These are phyloP conservation scores for Elachura formosa DNA, from an alignment of 2,113 vertebrate species.

Conservation along the genomic window DNA sequence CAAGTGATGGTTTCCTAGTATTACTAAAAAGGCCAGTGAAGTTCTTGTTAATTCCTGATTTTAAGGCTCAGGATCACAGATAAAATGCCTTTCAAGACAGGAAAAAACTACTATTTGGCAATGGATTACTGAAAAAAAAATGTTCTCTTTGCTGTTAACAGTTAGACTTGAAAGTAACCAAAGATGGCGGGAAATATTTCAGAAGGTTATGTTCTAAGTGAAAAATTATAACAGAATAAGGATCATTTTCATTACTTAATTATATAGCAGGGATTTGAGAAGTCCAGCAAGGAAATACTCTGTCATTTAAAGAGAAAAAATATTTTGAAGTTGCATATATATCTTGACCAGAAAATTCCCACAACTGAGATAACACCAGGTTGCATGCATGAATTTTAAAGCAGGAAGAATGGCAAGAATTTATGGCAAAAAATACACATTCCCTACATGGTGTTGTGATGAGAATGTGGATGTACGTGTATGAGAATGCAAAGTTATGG, in stretches of 20 bases:
- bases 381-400: background rate
- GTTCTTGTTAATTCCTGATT: background rate
- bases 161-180: background rate
- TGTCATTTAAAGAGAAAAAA: background rate
- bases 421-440: background rate
- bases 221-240: background rate
- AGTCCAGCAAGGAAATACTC: background rate
- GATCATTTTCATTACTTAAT: background rate
- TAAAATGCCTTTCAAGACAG: background rate
- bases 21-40: background rate
- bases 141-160: background rate
- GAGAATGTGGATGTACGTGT: no score
- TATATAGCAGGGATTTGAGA: background rate
- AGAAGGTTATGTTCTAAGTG: background rate
- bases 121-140: background rate
- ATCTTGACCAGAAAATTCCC: background rate
- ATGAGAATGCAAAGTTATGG: background rate
- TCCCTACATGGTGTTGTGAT: background rate
- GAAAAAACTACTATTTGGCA: background rate
- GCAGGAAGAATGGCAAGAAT: background rate
- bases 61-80: background rate
- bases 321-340: background rate
- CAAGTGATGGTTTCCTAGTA: background rate
- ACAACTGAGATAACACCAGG: background rate
- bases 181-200: background rate